Percentiles rank a stretch among this genome's conserved stretches.
These are phyloP conservation scores for Drosophila niveifrons DNA, from an alignment of 2,888 invertebrate species.

Conservation along the genomic window DNA sequence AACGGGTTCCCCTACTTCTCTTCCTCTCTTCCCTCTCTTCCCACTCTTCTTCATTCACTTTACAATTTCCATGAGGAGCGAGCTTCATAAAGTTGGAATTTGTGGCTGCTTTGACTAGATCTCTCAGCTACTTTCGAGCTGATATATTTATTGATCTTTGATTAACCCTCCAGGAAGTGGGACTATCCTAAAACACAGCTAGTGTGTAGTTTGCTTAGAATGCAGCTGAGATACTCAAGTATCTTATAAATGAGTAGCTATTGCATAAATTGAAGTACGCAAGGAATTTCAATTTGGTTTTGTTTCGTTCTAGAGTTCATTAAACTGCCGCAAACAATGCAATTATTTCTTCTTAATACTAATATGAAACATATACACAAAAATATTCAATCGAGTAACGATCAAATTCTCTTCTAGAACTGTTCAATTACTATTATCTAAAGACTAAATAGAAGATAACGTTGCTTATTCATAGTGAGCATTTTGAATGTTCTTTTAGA, in stretches of 20 bases:
- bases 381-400: no score
- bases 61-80: neutral
- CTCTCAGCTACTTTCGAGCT: neutral
- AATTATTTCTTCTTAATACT: no score
- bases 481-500: no score
- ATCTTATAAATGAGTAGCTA: neutral
- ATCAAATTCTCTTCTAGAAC: no score
- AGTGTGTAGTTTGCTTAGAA: neutral
- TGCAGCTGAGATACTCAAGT: no score
- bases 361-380: no score
- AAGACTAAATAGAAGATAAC: no score
- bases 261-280: neutral
- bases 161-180: slow-evolving; percentile 15
- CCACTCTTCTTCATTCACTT: neutral
- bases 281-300: neutral
- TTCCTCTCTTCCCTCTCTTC: neutral
- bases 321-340: no score
- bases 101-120: neutral
- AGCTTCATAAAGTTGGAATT: neutral
- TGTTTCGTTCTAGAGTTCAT: neutral
- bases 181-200: neutral
- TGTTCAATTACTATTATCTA: no score
- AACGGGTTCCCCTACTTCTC: slow-evolving; percentile 34
- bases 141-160: slow-evolving; percentile 10
- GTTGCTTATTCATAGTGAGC: no score